These are phyloP conservation scores for Pycnonotus jocosus DNA, from an alignment of 2,113 vertebrate genomes.

Conservation along the genomic window DNA sequence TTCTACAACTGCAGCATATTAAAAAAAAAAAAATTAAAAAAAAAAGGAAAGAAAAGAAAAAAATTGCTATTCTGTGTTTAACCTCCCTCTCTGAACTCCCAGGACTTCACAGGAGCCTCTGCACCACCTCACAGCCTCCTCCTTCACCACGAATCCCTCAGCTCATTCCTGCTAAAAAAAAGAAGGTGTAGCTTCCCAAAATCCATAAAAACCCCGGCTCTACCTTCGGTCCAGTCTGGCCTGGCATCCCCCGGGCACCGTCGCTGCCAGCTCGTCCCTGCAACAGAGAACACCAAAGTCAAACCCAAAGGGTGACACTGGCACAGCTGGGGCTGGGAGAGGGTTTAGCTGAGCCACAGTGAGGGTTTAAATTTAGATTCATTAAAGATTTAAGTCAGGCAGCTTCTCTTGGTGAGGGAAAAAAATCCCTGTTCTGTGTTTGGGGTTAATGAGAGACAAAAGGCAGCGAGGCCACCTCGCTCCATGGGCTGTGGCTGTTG, in stretches of 20 bases:
- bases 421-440: neutral
- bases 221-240: slow-evolving; percentile 95
- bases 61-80: neutral
- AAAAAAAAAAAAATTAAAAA: neutral
- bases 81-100: neutral
- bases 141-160: neutral
- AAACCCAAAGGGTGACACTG: neutral
- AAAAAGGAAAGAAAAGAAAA: neutral
- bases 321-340: neutral
- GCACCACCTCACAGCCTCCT: neutral
- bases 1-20: neutral
- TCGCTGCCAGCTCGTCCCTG: slow-evolving; percentile 93
- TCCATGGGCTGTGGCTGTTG: accelerated
- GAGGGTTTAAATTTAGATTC: neutral
- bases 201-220: accelerated
- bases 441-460: neutral
- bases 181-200: neutral
- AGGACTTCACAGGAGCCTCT: neutral
- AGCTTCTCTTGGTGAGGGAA: neutral
- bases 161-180: neutral
- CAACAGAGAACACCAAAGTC: neutral
- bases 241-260: slow-evolving; percentile 94
- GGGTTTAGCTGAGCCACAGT: neutral
- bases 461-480: accelerated
- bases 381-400: neutral